Evolutionary conservation across 2,888 invertebrate genomes (phyloP).

Genomic region (Schizaphis graminum): DNA sequence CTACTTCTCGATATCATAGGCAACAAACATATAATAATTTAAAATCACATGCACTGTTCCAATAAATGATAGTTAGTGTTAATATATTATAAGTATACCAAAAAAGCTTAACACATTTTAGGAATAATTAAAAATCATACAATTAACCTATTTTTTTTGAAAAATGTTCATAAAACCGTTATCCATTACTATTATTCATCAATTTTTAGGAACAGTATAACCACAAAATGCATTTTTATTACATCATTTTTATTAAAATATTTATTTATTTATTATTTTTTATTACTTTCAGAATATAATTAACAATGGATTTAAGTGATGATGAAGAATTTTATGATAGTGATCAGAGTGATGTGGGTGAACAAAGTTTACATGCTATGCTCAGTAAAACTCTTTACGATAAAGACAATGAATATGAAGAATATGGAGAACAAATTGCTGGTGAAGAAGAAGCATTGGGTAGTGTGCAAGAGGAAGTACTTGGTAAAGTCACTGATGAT

Average conservation of each 20-base stretch:
- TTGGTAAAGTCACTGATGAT: constrained; percentile 40
- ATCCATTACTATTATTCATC: neutral
- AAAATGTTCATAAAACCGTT: neutral
- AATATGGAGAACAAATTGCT: constrained; percentile 25
- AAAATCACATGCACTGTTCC: too few relatives aligned
- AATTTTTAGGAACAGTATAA: neutral
- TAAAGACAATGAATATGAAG: neutral
- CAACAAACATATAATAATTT: too few relatives aligned
- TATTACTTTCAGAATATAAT: neutral
- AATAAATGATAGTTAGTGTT: too few relatives aligned
- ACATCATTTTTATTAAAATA: neutral
- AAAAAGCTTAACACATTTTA: too few relatives aligned
- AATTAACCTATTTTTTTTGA: neutral
- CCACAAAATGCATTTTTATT: neutral
- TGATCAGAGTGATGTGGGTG: constrained; percentile 52
- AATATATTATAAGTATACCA: too few relatives aligned
- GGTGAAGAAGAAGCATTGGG: constrained; percentile 45
- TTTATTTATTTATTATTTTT: neutral
- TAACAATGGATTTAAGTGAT: constrained; percentile 53
- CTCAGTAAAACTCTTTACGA: constrained; percentile 52
- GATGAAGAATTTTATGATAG: constrained; percentile 61
- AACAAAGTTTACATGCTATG: constrained; percentile 55
- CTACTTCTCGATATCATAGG: too few relatives aligned
- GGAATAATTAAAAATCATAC: neutral
- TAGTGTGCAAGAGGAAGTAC: constrained; percentile 57